phyloP scores from a whole-genome alignment of 2,797 vertebrate genomes.

The Hydrolagus colliei region DNA sequence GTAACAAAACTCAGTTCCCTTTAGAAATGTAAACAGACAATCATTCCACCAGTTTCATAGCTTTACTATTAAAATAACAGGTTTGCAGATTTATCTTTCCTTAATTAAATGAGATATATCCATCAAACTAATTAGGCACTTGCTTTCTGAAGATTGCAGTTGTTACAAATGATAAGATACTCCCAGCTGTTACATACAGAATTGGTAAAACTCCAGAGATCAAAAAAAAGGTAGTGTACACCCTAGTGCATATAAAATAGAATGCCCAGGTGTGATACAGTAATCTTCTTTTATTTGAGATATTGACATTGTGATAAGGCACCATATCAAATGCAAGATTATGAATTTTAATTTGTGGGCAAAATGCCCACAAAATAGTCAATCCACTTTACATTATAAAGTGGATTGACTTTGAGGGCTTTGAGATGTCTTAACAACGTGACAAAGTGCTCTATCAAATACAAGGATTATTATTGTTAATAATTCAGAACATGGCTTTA shows the following conservation, averaged over 20 bases:
- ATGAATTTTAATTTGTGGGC: no score
- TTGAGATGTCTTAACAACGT: no score
- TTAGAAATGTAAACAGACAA: slow-evolving; percentile 3
- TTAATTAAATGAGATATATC: neutral
- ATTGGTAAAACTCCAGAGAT: neutral
- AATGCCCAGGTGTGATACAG: no score
- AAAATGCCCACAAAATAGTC: no score
- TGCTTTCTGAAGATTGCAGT: neutral
- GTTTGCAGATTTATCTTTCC: neutral
- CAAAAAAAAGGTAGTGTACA: neutral
- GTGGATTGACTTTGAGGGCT: no score
- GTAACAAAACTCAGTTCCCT: neutral
- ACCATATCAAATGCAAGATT: no score
- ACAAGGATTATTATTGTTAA: no score
- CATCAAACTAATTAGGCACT: neutral
- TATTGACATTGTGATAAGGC: no score
- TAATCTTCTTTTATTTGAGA: no score
- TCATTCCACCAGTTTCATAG: neutral
- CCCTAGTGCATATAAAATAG: neutral
- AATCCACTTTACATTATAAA: no score
- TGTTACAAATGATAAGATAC: neutral
- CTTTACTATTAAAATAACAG: neutral
- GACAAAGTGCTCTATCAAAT: no score
- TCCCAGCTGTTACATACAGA: neutral
- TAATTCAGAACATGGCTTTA: no score